A percentile compares a stretch with the other conserved stretches of the same genome.
These are phyloP conservation scores for Stenolophus ochropezus DNA, from an alignment of 2,888 invertebrate genomes.

Conservation along the genomic window DNA sequence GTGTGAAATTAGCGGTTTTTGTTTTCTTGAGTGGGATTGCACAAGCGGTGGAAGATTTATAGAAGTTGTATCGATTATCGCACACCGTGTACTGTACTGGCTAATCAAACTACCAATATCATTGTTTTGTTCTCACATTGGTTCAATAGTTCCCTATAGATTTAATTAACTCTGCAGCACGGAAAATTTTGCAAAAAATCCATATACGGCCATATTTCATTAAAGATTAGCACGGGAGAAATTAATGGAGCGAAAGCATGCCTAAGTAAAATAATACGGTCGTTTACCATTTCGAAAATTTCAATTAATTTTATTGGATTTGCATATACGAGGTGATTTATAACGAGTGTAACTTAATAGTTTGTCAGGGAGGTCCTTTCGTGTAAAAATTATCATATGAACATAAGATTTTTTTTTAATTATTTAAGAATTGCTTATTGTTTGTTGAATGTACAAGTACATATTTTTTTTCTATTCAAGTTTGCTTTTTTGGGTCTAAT, in stretches of 20 bases:
- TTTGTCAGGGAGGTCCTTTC: no score
- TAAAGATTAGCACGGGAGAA: not conserved
- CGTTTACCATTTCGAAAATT: no score
- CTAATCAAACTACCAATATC: constrained; percentile 26
- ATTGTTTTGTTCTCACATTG: constrained; percentile 13
- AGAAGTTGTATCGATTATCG: constrained; percentile 26
- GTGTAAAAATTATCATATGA: no score
- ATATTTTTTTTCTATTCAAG: no score
- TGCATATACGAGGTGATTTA: no score
- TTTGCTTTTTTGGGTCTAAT: no score
- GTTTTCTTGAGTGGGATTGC: constrained; percentile 36
- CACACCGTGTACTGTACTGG: not conserved
- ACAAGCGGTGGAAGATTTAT: constrained; percentile 38
- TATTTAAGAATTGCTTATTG: no score
- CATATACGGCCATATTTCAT: not conserved
- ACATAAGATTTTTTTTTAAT: no score
- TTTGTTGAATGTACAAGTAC: no score
- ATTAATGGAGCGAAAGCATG: not conserved
- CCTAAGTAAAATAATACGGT: no score
- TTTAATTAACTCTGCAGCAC: not conserved
- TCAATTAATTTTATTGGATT: no score
- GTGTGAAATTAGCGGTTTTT: constrained; percentile 49
- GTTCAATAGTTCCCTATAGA: constrained; percentile 19
- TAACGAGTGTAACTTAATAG: no score
- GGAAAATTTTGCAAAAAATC: not conserved